Base-by-base conservation (phyloP, 53 echinoderm and acorn worm genomes). In the Holothuria scabra region DNA sequence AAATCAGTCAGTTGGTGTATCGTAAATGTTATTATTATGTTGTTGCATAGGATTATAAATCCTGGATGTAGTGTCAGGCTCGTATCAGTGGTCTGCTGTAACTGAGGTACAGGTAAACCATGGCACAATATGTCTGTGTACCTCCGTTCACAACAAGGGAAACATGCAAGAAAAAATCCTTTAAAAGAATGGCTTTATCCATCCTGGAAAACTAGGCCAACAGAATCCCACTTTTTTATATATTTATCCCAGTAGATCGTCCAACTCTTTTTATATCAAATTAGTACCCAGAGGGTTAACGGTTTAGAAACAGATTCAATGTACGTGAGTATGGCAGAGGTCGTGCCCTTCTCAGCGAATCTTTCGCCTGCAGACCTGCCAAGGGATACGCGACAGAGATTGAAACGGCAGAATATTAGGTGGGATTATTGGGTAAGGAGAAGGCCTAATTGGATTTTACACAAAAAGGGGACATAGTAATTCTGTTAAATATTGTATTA, bases 371-470 rank as follows among this genome's bases (percentile, higher is more conserved):
- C 23, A 72, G 72, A 72, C 72, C 72, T 44, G 72, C 72, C 72
- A 44, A 14, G 72, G 72, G 72, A 72, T 72, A 72, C 72, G 11
- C 46, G 23, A 41, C 46, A 72, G 46, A 44, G 44, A 49, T 72
- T 72, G 72, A 44, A 41, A 72, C 72, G 72, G 46, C 72, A 46
- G 72, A 44, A 72, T 72, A 72, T 72, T 72, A 72, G 72, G 72
- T 26, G 72, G 72, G 72, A 72, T 72, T 72, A 72, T 72, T 72
- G 72, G 72, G 72, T 72, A 72, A 72, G 72, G 72, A 72, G 72
- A 72, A 72, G 72, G 41, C 28, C 72, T 72, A 72, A 72, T 72
- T 72, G 72, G 72, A 72, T 72, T 72, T 72, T 72, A 72, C 72
- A 72, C 72, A 72, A 72, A 72, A 72, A 72, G 72, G 72, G 72